These are phyloP conservation scores for Epistrophella euchroma DNA, from an alignment of 2,888 invertebrate genomes.

Conservation along the genomic window DNA sequence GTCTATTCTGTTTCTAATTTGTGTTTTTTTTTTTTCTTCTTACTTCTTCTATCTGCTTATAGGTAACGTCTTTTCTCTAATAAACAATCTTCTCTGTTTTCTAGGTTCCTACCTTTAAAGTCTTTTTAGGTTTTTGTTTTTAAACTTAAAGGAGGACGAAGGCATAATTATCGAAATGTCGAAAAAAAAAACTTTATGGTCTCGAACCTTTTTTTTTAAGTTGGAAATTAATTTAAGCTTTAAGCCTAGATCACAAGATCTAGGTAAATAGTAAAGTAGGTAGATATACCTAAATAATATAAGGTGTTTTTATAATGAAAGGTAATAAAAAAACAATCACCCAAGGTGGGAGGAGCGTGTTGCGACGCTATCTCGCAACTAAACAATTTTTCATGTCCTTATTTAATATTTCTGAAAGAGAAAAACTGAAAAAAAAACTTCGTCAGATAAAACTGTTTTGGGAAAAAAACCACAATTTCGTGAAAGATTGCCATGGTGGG, in stretches of 20 bases:
- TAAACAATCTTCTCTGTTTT: constrained; percentile 24
- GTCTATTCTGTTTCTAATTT: constrained; percentile 65
- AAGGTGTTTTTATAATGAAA: not conserved
- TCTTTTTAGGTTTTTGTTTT: constrained; percentile 50
- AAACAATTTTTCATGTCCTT: no score
- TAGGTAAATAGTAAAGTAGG: not conserved
- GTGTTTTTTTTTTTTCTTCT: constrained; percentile 13
- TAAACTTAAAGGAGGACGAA: constrained; percentile 65
- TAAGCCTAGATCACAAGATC: not conserved
- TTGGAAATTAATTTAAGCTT: not conserved
- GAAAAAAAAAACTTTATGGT: not conserved
- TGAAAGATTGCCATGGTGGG: no score
- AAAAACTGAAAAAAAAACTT: no score
- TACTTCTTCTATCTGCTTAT: constrained; percentile 5
- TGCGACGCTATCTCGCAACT: no score
- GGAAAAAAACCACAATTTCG: no score
- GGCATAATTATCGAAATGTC: constrained; percentile 32
- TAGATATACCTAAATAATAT: no score
- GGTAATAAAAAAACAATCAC: no score
- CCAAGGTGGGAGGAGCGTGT: no score
- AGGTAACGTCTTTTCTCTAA: constrained; percentile 44
- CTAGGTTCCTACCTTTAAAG: not conserved
- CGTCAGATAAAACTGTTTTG: no score
- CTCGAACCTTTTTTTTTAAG: not conserved
- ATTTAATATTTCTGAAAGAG: no score